A percentile compares a stretch with the other conserved stretches of the same genome.
Conservation (phyloP, 2,113 vertebrate genomes). For the Coturnix japonica region DNA sequence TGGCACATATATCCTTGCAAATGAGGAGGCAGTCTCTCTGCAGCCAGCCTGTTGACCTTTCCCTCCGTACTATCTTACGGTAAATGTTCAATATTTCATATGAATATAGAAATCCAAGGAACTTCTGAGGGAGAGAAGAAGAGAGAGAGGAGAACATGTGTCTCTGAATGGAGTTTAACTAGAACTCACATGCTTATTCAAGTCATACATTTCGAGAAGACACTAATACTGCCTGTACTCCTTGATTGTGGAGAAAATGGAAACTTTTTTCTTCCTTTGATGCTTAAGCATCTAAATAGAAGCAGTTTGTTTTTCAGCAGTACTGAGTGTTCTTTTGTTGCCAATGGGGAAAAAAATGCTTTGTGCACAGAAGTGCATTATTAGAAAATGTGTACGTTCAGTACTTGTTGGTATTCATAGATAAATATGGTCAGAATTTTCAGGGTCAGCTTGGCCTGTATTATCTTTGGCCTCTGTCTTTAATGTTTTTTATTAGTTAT, state of each 20-base stretch:
- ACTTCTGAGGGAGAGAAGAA: background rate
- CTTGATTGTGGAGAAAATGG: constrained; percentile 1
- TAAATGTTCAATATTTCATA: background rate
- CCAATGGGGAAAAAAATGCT: background rate
- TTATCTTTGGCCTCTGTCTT: constrained; percentile 7
- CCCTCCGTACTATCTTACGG: background rate
- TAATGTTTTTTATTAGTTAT: background rate
- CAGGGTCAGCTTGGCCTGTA: background rate
- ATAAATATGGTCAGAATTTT: background rate
- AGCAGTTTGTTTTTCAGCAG: constrained; percentile 26
- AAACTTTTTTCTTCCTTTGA: constrained; percentile 5
- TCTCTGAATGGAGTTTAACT: background rate
- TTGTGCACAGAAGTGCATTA: constrained; percentile 6
- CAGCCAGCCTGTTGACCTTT: background rate
- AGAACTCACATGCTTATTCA: background rate
- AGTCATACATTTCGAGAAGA: background rate
- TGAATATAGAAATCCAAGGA: background rate
- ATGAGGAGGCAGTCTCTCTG: background rate
- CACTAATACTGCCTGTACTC: background rate
- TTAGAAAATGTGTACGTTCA: constrained; percentile 17
- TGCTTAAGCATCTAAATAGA: constrained; percentile 44
- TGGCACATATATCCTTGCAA: rapidly evolving
- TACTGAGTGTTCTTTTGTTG: constrained; percentile 26
- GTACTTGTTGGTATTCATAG: constrained; percentile 12
- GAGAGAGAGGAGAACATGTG: background rate